These are phyloP conservation scores for Drosophila rufa DNA, from an alignment of 1,140 invertebrate species.

Conservation along the genomic window DNA sequence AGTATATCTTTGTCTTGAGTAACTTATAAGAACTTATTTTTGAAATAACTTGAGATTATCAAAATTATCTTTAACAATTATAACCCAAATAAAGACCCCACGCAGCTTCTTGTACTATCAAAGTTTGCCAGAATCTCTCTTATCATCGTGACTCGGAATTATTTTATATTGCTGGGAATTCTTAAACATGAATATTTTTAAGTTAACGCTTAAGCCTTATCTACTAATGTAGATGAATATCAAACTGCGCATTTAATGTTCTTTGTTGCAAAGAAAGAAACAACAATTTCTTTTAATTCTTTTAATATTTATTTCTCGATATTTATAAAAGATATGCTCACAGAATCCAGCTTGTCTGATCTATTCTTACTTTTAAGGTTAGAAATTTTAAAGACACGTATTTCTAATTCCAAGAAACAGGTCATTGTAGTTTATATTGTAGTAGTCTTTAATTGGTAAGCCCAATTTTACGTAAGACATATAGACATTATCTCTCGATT, in stretches of 20 bases:
- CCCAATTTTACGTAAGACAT: background rate
- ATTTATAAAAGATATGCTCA: too few relatives aligned
- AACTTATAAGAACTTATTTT: background rate
- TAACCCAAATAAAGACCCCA: background rate
- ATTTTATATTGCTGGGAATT: slow-evolving; percentile 6
- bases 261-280: background rate
- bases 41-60: too few relatives aligned
- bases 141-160: slow-evolving; percentile 30
- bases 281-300: too few relatives aligned
- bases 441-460: background rate
- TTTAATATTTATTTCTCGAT: too few relatives aligned
- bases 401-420: background rate
- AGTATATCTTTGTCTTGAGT: background rate
- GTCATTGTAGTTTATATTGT: background rate
- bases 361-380: background rate
- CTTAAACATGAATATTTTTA: slow-evolving; percentile 1
- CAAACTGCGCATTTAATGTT: slow-evolving; percentile 8
- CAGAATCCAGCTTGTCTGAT: background rate
- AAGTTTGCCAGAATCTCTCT: slow-evolving; percentile 12
- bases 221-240: slow-evolving; percentile 3
- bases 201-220: background rate
- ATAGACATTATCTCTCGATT: background rate
- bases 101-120: background rate
- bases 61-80: slow-evolving; percentile 5
- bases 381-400: background rate